Evolutionary conservation across 37 sponge, comb jelly and placozoan genomes (phyloP), one percentile per base, ranked within the genome.

Genomic region (Tethya wilhelma): DNA sequence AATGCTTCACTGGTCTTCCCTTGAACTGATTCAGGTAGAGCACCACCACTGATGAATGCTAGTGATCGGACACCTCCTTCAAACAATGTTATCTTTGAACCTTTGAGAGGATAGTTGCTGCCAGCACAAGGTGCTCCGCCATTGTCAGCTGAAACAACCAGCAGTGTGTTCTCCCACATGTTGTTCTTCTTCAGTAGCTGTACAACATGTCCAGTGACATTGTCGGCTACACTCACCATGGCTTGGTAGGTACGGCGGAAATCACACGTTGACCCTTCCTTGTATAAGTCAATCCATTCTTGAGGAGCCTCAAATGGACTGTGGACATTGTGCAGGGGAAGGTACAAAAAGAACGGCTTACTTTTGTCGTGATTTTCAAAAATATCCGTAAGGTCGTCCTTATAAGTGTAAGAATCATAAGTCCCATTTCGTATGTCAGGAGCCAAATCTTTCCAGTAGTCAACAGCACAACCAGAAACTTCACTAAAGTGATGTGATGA

Each of bases 51-150:
- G 23, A 60, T 58, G 64, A 84, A 84, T 45, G 84, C 84, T 12
- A 71, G 38, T 2, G 42, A 67, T 34, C 86, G 71, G 41, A 79
- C 77, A 19, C 86, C 86, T 17, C 86, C 86, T 55, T 85, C 86
- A 49, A 40, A 85, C 39, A 75, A 66, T 2, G 86, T 79, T 2
- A 22, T 29, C 44, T 85, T 85, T 5, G 39, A 19, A 25, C 79
- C 86, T 79, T 64, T 44, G 63, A 85, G 40, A 26, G 86, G 86
- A 39, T 79, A 65, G 62, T 78, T 78, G 76, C n/a, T n/a, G n/a
- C n/a, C n/a, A n/a, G n/a, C n/a, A n/a, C n/a, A n/a, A n/a, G n/a
- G n/a, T n/a, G n/a, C 56, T 56, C 76, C 76, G 30, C 76, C 76
- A 56, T 75, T 75, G 60, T 75, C 76, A 7, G 59, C 4, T 9